These are phyloP conservation scores for Drepana arcuata DNA, from an alignment of 1,140 invertebrate species.

Conservation along the genomic window DNA sequence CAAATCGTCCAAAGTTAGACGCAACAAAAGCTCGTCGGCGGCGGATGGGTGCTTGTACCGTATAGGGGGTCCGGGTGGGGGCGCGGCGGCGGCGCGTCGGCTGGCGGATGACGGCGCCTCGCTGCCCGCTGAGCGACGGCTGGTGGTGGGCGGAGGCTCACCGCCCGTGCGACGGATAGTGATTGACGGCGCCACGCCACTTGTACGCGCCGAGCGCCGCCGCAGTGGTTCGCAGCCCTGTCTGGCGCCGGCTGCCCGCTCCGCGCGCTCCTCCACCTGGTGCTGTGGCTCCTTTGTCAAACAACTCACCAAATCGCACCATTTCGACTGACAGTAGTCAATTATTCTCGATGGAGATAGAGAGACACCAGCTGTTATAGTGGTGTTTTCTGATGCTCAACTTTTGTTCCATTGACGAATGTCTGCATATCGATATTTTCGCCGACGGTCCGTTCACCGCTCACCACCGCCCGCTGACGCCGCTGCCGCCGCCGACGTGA, in stretches of 20 bases:
- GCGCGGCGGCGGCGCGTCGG: constrained; percentile 45
- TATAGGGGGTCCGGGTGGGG: too few species aligned
- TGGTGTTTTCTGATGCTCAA: constrained; percentile 13
- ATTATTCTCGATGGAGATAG: constrained; percentile 4
- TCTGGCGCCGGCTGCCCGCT: constrained; percentile 40
- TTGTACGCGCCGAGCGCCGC: constrained; percentile 43
- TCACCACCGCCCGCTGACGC: background rate
- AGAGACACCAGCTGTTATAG: too few species aligned
- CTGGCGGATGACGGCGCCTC: constrained; percentile 46
- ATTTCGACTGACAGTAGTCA: constrained; percentile 72
- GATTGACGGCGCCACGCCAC: constrained; percentile 33
- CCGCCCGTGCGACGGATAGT: constrained; percentile 16
- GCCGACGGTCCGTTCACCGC: background rate
- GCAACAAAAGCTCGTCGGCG: constrained; percentile 66
- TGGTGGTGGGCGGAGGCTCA: constrained; percentile 48
- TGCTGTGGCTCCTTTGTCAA: constrained; percentile 76
- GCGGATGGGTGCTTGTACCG: constrained; percentile 53
- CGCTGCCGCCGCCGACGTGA: constrained; percentile 8
- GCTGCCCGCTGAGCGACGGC: constrained; percentile 25
- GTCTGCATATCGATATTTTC: background rate
- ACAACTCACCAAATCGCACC: constrained; percentile 74
- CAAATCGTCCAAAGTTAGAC: constrained; percentile 57
- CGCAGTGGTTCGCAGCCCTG: constrained; percentile 18
- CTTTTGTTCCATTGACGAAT: constrained; percentile 9
- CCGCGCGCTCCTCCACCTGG: constrained; percentile 74